phyloP scores from a whole-genome alignment of 2,888 invertebrate genomes.

The Diadromus collaris region DNA sequence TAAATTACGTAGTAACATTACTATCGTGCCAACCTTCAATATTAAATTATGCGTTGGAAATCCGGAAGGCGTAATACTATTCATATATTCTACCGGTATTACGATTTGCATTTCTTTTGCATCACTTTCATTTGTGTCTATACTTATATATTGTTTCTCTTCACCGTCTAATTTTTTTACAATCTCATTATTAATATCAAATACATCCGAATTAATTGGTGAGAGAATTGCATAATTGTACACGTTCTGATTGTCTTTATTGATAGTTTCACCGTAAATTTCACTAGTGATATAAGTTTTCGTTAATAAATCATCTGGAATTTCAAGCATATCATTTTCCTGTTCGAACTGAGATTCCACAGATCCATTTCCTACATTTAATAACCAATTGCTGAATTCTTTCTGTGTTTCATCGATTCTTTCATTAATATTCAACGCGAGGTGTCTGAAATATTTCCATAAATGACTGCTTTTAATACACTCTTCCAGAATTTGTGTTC shows the following conservation, averaged over 20 bases:
- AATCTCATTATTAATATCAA: too few species aligned
- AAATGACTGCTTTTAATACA: constrained; percentile 17
- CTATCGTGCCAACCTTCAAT: constrained; percentile 38
- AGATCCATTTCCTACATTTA: constrained; percentile 44
- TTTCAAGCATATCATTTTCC: constrained; percentile 15
- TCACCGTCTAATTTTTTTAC: constrained; percentile 9
- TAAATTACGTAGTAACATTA: constrained; percentile 45
- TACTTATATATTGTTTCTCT: constrained; percentile 7
- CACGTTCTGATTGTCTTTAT: constrained; percentile 8
- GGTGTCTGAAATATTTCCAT: constrained; percentile 32
- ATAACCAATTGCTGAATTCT: constrained; percentile 43
- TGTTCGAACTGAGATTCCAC: constrained; percentile 1
- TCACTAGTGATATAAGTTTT: constrained; percentile 16
- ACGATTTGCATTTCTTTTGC: constrained; percentile 11
- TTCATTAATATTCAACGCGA: constrained; percentile 28
- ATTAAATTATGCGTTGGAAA: constrained; percentile 36
- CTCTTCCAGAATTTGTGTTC: constrained; percentile 23
- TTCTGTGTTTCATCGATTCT: constrained; percentile 42
- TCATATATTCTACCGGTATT: constrained; percentile 35
- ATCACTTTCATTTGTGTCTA: constrained; percentile 30
- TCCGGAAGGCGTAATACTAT: constrained; percentile 30
- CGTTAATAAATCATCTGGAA: constrained; percentile 6
- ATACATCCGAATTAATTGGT: constrained; percentile 42
- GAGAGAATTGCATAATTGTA: constrained; percentile 42
- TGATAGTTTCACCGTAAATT: constrained; percentile 33